A percentile compares a stretch with the other conserved stretches of the same genome.
phyloP scores from a whole-genome alignment of 2,113 vertebrate species.

The Ailuropoda melanoleuca region DNA sequence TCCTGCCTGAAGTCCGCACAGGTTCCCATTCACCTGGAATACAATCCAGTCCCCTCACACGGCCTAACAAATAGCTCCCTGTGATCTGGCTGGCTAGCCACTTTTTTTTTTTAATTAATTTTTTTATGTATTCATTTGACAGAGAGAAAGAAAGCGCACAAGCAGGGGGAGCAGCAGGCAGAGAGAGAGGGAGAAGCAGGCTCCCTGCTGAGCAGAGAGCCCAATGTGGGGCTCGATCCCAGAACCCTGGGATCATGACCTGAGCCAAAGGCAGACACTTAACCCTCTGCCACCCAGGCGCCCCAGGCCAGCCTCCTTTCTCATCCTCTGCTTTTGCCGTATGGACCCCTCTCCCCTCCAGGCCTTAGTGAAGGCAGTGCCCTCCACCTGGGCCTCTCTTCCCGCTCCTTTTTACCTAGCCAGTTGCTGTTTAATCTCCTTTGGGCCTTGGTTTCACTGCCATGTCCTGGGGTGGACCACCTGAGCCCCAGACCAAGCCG shows the following conservation, averaged over 20 bases:
- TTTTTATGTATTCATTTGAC: no score
- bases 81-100: no score
- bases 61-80: accelerated
- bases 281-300: no score
- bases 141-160: no score
- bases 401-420: accelerated
- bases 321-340: accelerated
- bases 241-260: no score
- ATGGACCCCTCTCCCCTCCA: accelerated
- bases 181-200: no score
- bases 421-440: background rate
- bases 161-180: no score
- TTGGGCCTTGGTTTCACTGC: background rate
- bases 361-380: background rate
- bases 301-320: no score
- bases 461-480: background rate
- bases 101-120: no score
- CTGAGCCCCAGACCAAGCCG: background rate
- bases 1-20: background rate
- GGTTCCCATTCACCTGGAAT: background rate
- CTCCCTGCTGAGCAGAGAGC: no score
- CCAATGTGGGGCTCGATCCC: no score
- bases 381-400: accelerated
- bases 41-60: accelerated
- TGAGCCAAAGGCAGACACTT: no score